A percentile compares a stretch with the other conserved stretches of the same genome.
Evolutionary conservation across 2,888 invertebrate species (phyloP).

Genomic region (Agrotis exclamationis): DNA sequence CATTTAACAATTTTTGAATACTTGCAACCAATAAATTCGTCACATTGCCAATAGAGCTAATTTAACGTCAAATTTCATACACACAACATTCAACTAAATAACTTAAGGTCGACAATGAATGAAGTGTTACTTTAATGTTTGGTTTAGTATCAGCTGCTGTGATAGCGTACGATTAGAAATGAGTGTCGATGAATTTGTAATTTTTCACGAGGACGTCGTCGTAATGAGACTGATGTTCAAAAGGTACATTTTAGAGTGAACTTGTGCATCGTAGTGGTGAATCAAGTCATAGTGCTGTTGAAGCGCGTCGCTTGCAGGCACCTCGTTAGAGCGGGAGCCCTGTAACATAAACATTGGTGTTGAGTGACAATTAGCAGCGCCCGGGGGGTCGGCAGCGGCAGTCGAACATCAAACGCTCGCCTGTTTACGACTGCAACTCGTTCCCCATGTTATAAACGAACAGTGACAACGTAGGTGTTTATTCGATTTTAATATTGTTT

Average conservation of each 20-base stretch:
- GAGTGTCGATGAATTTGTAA: slow-evolving; percentile 68
- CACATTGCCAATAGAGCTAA: slow-evolving; percentile 60
- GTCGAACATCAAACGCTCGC: slow-evolving; percentile 72
- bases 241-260: slow-evolving; percentile 75
- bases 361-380: slow-evolving; percentile 60
- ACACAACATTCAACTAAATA: slow-evolving; percentile 62
- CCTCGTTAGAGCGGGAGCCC: slow-evolving; percentile 87
- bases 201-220: slow-evolving; percentile 78
- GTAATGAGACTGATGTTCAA: slow-evolving; percentile 80
- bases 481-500: slow-evolving; percentile 62
- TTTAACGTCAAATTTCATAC: slow-evolving; percentile 59
- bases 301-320: slow-evolving; percentile 85
- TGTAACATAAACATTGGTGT: slow-evolving; percentile 77
- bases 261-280: slow-evolving; percentile 71
- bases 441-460: slow-evolving; percentile 61
- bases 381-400: slow-evolving; percentile 7
- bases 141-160: slow-evolving; percentile 75
- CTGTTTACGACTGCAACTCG: slow-evolving; percentile 68
- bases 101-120: slow-evolving; percentile 58
- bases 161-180: slow-evolving; percentile 64
- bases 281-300: slow-evolving; percentile 87
- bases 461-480: slow-evolving; percentile 68
- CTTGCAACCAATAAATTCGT: slow-evolving; percentile 75
- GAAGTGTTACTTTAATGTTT: slow-evolving; percentile 69
- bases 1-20: slow-evolving; percentile 72